These are phyloP conservation scores for Chrysolina haemoptera DNA, from an alignment of 2,888 invertebrate species.

Conservation along the genomic window DNA sequence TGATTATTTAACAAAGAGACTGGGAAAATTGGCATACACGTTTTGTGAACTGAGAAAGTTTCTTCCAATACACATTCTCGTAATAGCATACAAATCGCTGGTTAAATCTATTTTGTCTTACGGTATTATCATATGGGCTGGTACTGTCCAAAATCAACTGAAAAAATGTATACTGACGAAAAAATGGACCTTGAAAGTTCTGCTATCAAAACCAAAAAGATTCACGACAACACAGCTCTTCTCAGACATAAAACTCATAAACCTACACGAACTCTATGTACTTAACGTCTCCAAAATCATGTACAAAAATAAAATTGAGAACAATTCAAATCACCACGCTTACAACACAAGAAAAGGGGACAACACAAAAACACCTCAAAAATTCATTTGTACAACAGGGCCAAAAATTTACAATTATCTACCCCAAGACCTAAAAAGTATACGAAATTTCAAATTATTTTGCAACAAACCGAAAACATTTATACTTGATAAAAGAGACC, in stretches of 20 bases:
- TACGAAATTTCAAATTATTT: too few relatives aligned
- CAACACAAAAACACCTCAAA: conserved; percentile 11
- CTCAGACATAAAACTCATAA: conserved; percentile 13
- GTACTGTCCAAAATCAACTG: background rate
- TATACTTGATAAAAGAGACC: too few relatives aligned
- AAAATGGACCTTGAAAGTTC: background rate
- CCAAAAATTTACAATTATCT: conserved; percentile 13
- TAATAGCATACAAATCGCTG: conserved; percentile 3
- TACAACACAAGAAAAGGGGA: conserved; percentile 15
- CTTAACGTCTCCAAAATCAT: conserved; percentile 2
- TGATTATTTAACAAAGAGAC: conserved; percentile 12
- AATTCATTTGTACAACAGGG: conserved; percentile 21
- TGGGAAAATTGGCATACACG: conserved; percentile 13
- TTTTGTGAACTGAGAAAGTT: conserved; percentile 16
- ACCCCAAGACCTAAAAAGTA: too few relatives aligned
- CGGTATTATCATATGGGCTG: background rate
- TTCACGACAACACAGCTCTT: background rate
- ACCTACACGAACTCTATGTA: conserved; percentile 10
- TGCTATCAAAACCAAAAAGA: background rate
- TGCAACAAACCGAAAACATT: too few relatives aligned
- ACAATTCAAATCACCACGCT: conserved; percentile 4
- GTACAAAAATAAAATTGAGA: conserved; percentile 14
- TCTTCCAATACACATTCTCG: conserved; percentile 7
- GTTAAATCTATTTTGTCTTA: background rate
- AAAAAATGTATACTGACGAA: background rate